Evolutionary conservation across 2,113 vertebrate genomes (phyloP).

Genomic region (Sander lucioperca): DNA sequence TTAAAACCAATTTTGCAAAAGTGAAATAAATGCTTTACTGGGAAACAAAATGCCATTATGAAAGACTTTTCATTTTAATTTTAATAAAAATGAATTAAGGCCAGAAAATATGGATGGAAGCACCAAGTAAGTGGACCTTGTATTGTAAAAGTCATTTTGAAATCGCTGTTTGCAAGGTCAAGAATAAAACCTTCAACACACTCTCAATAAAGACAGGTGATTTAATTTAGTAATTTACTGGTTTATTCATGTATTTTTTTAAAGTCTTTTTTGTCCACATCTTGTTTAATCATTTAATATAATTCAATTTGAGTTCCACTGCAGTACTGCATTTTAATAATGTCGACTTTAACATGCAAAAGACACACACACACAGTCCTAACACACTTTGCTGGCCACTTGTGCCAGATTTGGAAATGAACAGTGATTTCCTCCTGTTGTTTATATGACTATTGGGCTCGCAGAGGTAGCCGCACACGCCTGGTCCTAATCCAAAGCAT

Average conservation of each 20-base stretch:
- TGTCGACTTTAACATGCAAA: too few species aligned
- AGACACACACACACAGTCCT: background rate
- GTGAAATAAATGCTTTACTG: background rate
- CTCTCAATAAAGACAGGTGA: background rate
- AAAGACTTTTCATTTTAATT: background rate
- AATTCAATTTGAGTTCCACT: background rate
- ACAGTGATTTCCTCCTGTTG: slow-evolving; percentile 12
- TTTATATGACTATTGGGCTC: slow-evolving; percentile 8
- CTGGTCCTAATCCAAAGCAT: slow-evolving; percentile 41
- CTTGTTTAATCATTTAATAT: background rate
- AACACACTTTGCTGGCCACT: background rate
- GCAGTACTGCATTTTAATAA: background rate
- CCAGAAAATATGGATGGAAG: background rate
- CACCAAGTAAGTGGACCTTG: background rate
- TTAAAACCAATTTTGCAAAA: background rate
- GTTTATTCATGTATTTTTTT: background rate
- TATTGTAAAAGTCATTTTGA: background rate
- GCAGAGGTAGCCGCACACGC: slow-evolving; percentile 36
- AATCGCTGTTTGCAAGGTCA: background rate
- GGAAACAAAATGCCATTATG: background rate
- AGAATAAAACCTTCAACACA: background rate
- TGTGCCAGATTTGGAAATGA: background rate
- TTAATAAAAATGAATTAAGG: background rate
- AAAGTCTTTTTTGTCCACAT: background rate
- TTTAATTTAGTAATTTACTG: background rate